Conservation (phyloP, 2,797 vertebrate genomes). For the Semaprochilodus insignis region DNA sequence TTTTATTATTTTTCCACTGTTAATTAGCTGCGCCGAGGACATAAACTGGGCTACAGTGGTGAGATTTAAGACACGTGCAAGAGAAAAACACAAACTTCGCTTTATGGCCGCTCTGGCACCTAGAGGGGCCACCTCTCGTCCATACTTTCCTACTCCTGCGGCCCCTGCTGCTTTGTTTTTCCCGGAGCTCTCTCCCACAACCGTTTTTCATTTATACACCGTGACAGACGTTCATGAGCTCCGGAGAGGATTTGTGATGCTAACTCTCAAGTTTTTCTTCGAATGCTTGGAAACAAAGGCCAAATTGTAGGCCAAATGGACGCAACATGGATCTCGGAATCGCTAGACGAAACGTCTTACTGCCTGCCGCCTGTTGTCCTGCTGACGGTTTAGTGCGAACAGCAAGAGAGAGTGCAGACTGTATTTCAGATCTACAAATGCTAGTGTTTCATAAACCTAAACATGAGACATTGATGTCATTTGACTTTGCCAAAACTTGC, state of each 20-base stretch:
- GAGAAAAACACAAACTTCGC: conserved; percentile 44
- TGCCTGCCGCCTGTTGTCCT: not conserved
- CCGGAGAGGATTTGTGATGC: conserved; percentile 16
- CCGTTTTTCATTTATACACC: conserved; percentile 44
- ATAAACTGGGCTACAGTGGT: conserved; percentile 26
- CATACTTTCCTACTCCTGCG: conserved; percentile 25
- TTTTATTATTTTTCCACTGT: conserved; percentile 34
- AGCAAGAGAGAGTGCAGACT: too few species aligned
- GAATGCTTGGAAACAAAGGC: not conserved
- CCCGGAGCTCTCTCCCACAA: conserved; percentile 22
- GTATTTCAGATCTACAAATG: too few species aligned
- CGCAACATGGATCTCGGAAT: not conserved
- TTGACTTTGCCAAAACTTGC: too few species aligned
- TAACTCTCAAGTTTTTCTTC: not conserved
- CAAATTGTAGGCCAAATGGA: not conserved
- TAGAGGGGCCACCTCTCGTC: conserved; percentile 12
- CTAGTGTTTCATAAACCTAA: too few species aligned
- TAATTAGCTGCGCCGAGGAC: conserved; percentile 38
- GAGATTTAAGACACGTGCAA: conserved; percentile 51
- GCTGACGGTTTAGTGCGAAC: not conserved
- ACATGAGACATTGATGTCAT: too few species aligned
- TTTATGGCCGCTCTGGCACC: conserved; percentile 54
- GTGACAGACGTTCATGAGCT: conserved; percentile 30
- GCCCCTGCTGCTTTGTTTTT: conserved; percentile 14
- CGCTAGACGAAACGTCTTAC: not conserved